Percentiles rank a stretch among this genome's conserved stretches.
phyloP scores from a whole-genome alignment of 2,113 vertebrate genomes.

The Anhinga rufa region DNA sequence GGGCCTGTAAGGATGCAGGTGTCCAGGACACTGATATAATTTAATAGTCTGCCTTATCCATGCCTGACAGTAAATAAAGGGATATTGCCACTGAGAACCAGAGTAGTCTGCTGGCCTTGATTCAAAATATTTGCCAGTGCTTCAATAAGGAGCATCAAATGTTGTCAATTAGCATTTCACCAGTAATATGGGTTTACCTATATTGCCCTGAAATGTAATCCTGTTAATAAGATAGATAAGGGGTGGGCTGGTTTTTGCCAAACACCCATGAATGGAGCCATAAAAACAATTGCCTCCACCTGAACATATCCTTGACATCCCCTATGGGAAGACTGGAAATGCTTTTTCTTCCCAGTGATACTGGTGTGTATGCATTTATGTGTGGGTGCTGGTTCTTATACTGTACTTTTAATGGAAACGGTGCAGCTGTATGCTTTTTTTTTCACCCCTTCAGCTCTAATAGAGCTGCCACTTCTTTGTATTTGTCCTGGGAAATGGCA shows the following conservation, averaged over 20 bases:
- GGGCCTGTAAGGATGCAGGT: not conserved
- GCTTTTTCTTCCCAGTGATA: not conserved
- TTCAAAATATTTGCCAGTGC: not conserved
- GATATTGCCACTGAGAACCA: not conserved
- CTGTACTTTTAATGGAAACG: not conserved
- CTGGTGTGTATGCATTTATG: not conserved
- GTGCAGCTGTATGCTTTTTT: not conserved
- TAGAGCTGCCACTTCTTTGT: not conserved
- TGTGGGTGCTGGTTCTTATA: not conserved
- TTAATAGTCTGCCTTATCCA: conserved; percentile 4
- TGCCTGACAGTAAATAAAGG: conserved; percentile 9
- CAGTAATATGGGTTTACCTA: not conserved
- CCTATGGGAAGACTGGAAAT: not conserved
- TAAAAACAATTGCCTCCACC: not conserved
- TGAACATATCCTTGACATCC: not conserved
- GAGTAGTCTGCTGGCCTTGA: conserved; percentile 2
- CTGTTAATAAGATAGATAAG: not conserved
- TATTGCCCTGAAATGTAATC: not conserved
- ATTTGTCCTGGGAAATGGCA: conserved; percentile 19
- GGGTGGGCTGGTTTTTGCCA: not conserved
- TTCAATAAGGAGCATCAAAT: not conserved
- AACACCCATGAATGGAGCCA: not conserved
- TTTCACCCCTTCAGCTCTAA: not conserved
- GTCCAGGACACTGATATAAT: not conserved
- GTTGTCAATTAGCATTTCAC: not conserved